Evolutionary conservation across 2,113 vertebrate species (phyloP).

Genomic region (Thunnus thynnus): DNA sequence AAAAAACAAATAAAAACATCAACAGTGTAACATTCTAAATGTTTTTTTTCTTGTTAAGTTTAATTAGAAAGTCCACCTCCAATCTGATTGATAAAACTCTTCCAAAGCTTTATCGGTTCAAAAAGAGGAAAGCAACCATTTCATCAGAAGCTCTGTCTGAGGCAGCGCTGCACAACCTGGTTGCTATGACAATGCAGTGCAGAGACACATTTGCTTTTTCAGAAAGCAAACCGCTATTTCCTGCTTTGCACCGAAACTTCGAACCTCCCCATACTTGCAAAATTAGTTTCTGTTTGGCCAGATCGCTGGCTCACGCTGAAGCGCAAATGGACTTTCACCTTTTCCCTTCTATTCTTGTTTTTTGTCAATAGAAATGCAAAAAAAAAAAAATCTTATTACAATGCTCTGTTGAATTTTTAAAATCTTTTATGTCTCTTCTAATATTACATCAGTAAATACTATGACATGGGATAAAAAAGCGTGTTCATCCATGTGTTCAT

Average conservation of each 20-base stretch:
- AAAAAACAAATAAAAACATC: background rate
- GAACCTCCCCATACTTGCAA: conserved; percentile 26
- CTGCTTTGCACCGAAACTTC: conserved; percentile 70
- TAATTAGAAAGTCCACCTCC: background rate
- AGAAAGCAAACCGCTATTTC: conserved; percentile 88
- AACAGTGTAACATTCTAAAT: background rate
- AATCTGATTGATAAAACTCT: conserved; percentile 3
- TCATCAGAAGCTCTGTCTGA: conserved; percentile 51
- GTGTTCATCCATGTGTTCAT: background rate
- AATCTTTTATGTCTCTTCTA: no score
- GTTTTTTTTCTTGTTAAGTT: background rate
- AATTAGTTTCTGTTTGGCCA: conserved; percentile 38
- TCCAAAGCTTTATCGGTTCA: conserved; percentile 50
- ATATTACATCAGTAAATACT: background rate
- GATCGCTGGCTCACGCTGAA: background rate
- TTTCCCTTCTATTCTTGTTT: background rate
- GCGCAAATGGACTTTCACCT: background rate
- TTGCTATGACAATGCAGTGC: conserved; percentile 84
- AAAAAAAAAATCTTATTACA: background rate
- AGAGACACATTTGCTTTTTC: conserved; percentile 78
- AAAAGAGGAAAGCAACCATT: conserved; percentile 80
- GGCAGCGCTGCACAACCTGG: conserved; percentile 81
- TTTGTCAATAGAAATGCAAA: background rate
- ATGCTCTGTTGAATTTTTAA: no score
- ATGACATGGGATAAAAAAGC: background rate